Evolutionary conservation across 2,113 vertebrate genomes (phyloP).

Genomic region (Ciconia boyciana): DNA sequence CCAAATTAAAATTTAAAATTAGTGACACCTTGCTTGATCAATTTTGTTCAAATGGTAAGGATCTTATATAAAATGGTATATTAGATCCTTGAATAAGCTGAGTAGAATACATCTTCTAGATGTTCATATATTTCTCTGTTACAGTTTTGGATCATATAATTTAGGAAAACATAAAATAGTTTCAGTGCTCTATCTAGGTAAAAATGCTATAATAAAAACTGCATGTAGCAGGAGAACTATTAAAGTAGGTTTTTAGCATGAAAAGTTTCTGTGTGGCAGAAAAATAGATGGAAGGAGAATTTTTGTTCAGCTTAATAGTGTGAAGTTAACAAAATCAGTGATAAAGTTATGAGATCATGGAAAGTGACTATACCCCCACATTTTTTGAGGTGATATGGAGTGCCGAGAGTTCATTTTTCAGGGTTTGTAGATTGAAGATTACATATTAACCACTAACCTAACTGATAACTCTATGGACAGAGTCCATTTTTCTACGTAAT

Average conservation of each 20-base stretch:
- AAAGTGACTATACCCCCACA: conserved; percentile 48
- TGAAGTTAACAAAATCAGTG: neutral
- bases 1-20: neutral
- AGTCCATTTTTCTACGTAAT: conserved; percentile 30
- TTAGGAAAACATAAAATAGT: neutral
- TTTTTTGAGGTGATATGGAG: conserved; percentile 35
- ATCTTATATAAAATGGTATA: neutral
- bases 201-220: neutral
- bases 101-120: neutral
- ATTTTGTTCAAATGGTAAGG: neutral
- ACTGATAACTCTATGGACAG: conserved; percentile 65
- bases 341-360: conserved; percentile 11
- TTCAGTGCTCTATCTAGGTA: neutral
- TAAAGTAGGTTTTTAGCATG: neutral
- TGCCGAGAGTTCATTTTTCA: conserved; percentile 42
- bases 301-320: neutral
- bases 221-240: neutral
- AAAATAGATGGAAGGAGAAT: neutral
- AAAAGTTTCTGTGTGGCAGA: neutral
- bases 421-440: conserved; percentile 38
- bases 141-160: neutral
- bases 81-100: neutral
- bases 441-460: conserved; percentile 65
- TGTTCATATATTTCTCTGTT: neutral
- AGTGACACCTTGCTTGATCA: neutral